These are phyloP conservation scores for Gallinago nigripennis DNA, from an alignment of 2,797 vertebrate species.

Conservation along the genomic window DNA sequence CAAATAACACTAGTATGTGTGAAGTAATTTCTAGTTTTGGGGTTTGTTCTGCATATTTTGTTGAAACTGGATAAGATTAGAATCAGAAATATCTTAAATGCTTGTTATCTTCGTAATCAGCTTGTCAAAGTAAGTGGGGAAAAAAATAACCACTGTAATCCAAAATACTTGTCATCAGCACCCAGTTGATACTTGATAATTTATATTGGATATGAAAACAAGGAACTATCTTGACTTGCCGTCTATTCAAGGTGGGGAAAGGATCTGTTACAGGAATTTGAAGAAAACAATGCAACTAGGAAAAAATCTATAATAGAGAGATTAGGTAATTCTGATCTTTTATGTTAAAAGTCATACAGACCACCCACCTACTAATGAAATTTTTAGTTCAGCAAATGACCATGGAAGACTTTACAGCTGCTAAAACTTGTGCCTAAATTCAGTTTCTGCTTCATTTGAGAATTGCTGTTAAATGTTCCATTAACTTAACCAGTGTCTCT, in stretches of 20 bases:
- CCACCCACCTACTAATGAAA: neutral
- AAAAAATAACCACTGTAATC: neutral
- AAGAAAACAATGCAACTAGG: neutral
- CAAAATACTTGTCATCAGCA: neutral
- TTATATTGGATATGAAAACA: neutral
- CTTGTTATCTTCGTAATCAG: neutral
- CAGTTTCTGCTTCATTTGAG: neutral
- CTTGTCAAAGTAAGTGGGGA: neutral
- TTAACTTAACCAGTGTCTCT: neutral
- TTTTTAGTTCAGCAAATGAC: neutral
- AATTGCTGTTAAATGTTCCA: neutral
- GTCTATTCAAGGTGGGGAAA: neutral
- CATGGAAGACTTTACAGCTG: neutral
- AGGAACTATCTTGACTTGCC: neutral
- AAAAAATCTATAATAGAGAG: neutral
- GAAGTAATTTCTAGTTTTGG: neutral
- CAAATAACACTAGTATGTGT: neutral
- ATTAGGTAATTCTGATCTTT: neutral
- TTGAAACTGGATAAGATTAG: neutral
- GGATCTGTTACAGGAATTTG: neutral
- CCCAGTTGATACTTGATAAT: neutral
- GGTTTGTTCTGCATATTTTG: accelerated
- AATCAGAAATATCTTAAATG: neutral
- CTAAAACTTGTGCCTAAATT: neutral
- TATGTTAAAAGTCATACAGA: neutral